phyloP scores from a whole-genome alignment of 2,797 vertebrate species.

The Coranthus polyacanthus region DNA sequence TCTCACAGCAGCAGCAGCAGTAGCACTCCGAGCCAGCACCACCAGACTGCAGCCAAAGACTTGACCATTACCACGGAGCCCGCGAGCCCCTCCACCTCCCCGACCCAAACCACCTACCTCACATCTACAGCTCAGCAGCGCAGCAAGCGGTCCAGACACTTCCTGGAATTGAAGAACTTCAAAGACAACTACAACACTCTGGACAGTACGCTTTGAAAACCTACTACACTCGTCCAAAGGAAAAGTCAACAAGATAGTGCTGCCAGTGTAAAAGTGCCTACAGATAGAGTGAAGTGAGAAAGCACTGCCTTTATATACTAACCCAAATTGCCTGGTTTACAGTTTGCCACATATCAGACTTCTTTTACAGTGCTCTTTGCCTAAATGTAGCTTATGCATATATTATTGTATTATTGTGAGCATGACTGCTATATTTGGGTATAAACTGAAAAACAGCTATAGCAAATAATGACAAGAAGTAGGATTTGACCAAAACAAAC shows the following conservation, averaged over 20 bases:
- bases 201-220: constrained; percentile 91
- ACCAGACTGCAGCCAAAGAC: constrained; percentile 95
- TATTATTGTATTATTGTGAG: constrained; percentile 50
- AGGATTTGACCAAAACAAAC: constrained; percentile 70
- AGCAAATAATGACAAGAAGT: neutral
- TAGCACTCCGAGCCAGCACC: constrained; percentile 86
- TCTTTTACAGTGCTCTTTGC: constrained; percentile 40
- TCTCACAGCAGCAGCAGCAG: constrained; percentile 75
- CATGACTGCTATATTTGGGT: constrained; percentile 15
- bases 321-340: constrained; percentile 47
- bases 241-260: constrained; percentile 16
- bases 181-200: constrained; percentile 98
- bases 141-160: constrained; percentile 94
- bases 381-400: constrained; percentile 27
- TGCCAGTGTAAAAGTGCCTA: constrained; percentile 56
- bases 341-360: constrained; percentile 54
- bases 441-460: neutral
- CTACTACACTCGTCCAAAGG: neutral
- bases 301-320: constrained; percentile 61
- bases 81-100: constrained; percentile 81
- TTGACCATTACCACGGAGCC: constrained; percentile 86
- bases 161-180: constrained; percentile 97
- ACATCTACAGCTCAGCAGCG: constrained; percentile 89
- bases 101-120: constrained; percentile 94
- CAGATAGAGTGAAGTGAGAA: constrained; percentile 29